Evolutionary conservation across 2,888 invertebrate species (phyloP).

Genomic region (Phortica magna): DNA sequence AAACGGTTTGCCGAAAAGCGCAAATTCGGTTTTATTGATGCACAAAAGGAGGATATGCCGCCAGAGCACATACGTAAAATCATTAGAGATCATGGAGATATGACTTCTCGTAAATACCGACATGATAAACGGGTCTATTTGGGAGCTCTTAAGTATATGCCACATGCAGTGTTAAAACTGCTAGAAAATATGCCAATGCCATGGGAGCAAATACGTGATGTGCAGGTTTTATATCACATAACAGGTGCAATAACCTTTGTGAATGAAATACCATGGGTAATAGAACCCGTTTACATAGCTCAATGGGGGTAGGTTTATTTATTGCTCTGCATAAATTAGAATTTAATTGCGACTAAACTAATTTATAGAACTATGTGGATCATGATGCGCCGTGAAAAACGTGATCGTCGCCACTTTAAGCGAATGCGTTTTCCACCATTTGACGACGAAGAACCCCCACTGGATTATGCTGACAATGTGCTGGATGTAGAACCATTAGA

Average conservation of each 20-base stretch:
- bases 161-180: conserved; percentile 99
- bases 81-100: conserved; percentile 99
- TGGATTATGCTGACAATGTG: conserved; percentile 99
- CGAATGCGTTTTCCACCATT: conserved; percentile 99
- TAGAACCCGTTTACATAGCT: conserved; percentile 99
- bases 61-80: conserved; percentile 99
- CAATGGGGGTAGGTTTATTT: conserved; percentile 92
- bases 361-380: conserved; percentile 97
- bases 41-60: conserved; percentile 99
- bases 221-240: conserved; percentile 98
- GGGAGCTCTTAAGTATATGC: conserved; percentile 99
- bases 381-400: conserved; percentile 99
- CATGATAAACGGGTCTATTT: conserved; percentile 99
- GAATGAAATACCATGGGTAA: conserved; percentile 99
- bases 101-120: conserved; percentile 99
- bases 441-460: conserved; percentile 99
- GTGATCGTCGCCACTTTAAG: conserved; percentile 99
- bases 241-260: conserved; percentile 99
- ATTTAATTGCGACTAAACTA: background rate
- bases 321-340: background rate
- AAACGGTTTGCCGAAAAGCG: conserved; percentile 98
- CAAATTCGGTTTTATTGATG: conserved; percentile 99
- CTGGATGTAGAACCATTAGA: conserved; percentile 99
- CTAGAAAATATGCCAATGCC: conserved; percentile 99
- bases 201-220: conserved; percentile 99